Evolutionary conservation across 2,888 invertebrate genomes (phyloP), one percentile per base, ranked within the genome.

Genomic region (Eupithecia insigniata): DNA sequence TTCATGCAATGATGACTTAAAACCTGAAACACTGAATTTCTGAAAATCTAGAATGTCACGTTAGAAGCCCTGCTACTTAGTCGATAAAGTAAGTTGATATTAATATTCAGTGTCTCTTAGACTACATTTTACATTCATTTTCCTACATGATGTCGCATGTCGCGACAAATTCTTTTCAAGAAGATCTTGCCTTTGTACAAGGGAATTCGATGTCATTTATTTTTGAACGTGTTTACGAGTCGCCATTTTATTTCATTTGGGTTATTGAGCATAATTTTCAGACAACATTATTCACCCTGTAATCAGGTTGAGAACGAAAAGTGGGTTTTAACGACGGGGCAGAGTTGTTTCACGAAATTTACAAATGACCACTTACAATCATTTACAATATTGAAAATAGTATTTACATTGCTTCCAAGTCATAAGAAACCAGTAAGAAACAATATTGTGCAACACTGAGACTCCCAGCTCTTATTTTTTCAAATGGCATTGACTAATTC

Each of bases 231-330:
- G 66, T 70, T 75, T 72, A 72, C 70, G 75, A 75, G 39, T 72
- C 62, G 58, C 71, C 28, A 66, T 70, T 68, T 75, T 75, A 72
- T 75, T 75, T 72, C 34, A 72, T 72, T 75, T 30, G 26, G 75
- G 74, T 75, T 70, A 72, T 72, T 66, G 66, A 61, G 30, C 43
- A 55, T 68, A 70, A 70, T 66, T 30, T 58, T 68, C 58, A 73
- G 65, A 73, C n/a, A 51, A 71, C 70, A 62, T 72, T 70, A 75
- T 70, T 61, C 66, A 43, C 65, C 26, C 32, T 62, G 58, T 66
- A 66, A 70, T 69, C 69, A 72, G 70, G 68, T 69, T 68, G 65
- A 68, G 66, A 69, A 67, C 68, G 66, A 65, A 69, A 61, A 71
- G 55, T 71, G 55, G 55, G 55, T 43, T 34, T 62, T 32, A 28